Percentiles rank a stretch among this genome's conserved stretches.
Evolutionary conservation across 2,797 vertebrate genomes (phyloP).

Genomic region (Poeciliopsis infans): DNA sequence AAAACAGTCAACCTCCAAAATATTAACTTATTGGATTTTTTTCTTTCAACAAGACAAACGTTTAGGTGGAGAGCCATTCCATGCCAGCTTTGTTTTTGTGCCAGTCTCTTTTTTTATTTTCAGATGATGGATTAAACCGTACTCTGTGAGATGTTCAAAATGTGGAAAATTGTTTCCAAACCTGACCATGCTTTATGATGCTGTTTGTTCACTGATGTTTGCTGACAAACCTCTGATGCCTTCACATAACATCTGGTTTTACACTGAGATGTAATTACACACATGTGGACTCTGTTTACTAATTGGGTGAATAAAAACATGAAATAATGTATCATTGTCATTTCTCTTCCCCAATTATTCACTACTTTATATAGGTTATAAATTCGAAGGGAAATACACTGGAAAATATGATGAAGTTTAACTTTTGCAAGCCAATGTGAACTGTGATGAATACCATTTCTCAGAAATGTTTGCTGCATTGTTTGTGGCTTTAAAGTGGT

Average conservation of each 20-base stretch:
- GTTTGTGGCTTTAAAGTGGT: background rate
- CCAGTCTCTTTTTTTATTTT: background rate
- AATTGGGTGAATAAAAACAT: background rate
- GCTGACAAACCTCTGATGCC: background rate
- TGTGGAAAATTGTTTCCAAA: background rate
- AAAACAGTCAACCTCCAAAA: too few species aligned
- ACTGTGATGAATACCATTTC: background rate
- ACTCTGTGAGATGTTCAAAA: background rate
- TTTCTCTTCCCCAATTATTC: background rate
- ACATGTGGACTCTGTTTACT: background rate
- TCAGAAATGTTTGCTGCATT: slow-evolving; percentile 6
- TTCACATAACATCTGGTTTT: slow-evolving; percentile 1
- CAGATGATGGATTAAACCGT: background rate
- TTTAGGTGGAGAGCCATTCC: background rate
- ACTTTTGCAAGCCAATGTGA: background rate
- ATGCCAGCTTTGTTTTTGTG: background rate
- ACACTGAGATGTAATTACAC: background rate
- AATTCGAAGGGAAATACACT: background rate
- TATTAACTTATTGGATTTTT: too few species aligned
- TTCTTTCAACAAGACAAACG: too few species aligned
- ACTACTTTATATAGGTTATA: background rate
- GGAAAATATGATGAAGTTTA: background rate
- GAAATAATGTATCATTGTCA: background rate
- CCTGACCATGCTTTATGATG: background rate
- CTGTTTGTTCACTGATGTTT: background rate